Conservation (phyloP, 2,888 invertebrate genomes). For the Oxyteleia sp. region DNA sequence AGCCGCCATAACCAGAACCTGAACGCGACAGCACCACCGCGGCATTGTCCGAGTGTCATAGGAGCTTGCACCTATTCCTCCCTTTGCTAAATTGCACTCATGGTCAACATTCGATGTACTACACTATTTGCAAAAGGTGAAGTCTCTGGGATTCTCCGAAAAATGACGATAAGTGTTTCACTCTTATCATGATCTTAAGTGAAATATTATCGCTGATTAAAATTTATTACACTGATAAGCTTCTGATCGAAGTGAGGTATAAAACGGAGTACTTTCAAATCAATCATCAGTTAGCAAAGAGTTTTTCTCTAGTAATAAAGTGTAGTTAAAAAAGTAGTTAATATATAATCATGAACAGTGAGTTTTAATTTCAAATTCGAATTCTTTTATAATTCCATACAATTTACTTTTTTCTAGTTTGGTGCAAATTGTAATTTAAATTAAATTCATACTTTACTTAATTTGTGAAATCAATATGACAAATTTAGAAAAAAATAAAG, state of each 20-base stretch:
- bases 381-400: too few relatives aligned
- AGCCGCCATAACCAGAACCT: constrained; percentile 87
- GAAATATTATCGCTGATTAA: constrained; percentile 36
- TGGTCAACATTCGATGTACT: constrained; percentile 67
- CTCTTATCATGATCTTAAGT: constrained; percentile 47
- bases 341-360: too few relatives aligned
- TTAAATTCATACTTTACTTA: too few relatives aligned
- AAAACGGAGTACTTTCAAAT: constrained; percentile 20
- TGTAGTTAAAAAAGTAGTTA: too few relatives aligned
- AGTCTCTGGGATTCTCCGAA: constrained; percentile 45
- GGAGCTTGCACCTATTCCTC: constrained; percentile 73
- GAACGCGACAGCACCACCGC: constrained; percentile 84
- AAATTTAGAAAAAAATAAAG: too few relatives aligned
- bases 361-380: too few relatives aligned
- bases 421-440: too few relatives aligned
- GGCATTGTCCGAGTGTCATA: constrained; percentile 87
- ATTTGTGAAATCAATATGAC: too few relatives aligned
- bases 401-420: too few relatives aligned
- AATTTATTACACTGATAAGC: constrained; percentile 49
- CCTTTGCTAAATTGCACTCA: constrained; percentile 78
- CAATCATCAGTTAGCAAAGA: constrained; percentile 15
- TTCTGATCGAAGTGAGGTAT: constrained; percentile 14
- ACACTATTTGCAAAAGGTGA: constrained; percentile 42
- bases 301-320: too few relatives aligned
- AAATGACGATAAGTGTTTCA: constrained; percentile 25